These are phyloP conservation scores for Tympanoctomys barrerae DNA, from an alignment of 2,797 vertebrate species.

Conservation along the genomic window DNA sequence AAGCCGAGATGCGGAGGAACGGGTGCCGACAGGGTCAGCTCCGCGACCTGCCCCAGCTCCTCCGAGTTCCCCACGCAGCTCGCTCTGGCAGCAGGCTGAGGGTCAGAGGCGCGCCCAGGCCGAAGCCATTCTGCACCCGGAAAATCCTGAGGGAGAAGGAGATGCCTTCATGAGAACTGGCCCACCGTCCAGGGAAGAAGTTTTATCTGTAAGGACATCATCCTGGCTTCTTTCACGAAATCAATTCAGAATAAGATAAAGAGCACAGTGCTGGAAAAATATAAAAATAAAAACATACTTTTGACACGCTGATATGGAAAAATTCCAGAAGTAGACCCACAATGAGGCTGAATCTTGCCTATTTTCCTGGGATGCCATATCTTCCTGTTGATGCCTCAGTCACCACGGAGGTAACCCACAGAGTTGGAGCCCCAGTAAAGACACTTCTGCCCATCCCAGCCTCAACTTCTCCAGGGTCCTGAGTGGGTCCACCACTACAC, in stretches of 20 bases:
- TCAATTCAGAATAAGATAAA: background rate
- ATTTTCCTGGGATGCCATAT: background rate
- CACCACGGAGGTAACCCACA: background rate
- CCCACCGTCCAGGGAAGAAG: background rate
- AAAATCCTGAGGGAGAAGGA: background rate
- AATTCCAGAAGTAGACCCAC: background rate
- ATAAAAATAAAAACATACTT: background rate
- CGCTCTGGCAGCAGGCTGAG: background rate
- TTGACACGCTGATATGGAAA: background rate
- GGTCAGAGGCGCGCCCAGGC: accelerated
- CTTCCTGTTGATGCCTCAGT: background rate
- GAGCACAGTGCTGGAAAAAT: background rate
- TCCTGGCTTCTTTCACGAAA: background rate
- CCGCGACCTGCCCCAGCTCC: accelerated
- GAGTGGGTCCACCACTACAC: background rate
- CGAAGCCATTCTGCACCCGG: background rate
- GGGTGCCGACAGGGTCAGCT: background rate
- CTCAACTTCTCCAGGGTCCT: background rate
- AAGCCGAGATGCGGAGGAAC: background rate
- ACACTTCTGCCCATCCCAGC: background rate
- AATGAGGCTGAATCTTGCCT: background rate
- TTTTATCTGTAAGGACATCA: background rate
- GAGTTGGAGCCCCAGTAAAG: background rate
- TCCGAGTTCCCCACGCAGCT: background rate
- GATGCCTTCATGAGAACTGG: background rate